phyloP scores from a whole-genome alignment of 2,888 invertebrate species.

The Ophion costatus region DNA sequence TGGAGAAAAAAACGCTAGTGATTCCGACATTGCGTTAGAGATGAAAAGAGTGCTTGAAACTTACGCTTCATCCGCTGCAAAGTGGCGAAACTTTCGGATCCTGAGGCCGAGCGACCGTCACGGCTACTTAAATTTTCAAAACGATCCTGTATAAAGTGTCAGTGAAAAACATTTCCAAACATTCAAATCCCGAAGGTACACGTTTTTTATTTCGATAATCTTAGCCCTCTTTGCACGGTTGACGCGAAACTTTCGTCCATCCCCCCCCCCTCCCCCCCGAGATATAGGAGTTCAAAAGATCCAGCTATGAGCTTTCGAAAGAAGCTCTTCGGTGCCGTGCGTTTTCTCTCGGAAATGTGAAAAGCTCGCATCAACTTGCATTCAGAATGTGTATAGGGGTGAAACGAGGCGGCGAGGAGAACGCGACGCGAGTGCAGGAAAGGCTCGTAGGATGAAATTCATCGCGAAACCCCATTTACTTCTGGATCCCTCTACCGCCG shows the following conservation, averaged over 20 bases:
- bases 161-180: neutral
- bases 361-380: constrained; percentile 23
- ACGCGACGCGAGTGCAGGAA: neutral
- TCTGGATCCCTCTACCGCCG: constrained; percentile 18
- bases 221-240: neutral
- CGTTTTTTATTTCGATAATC: neutral
- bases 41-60: neutral
- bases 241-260: neutral
- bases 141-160: neutral
- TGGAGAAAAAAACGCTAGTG: neutral
- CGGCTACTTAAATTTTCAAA: neutral
- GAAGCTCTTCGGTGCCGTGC: neutral
- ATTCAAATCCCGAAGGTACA: neutral
- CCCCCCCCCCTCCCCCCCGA: too few species aligned
- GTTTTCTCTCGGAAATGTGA: neutral
- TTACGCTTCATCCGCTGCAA: neutral
- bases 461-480: constrained; percentile 39
- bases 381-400: constrained; percentile 14
- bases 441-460: constrained; percentile 34
- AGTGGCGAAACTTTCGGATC: neutral
- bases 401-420: neutral
- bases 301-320: neutral
- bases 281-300: constrained; percentile 10
- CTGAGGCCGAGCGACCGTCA: neutral
- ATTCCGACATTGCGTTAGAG: neutral